Percentiles rank a stretch among this genome's conserved stretches.
Evolutionary conservation across 2,113 vertebrate species (phyloP).

Genomic region (Alosa alosa): DNA sequence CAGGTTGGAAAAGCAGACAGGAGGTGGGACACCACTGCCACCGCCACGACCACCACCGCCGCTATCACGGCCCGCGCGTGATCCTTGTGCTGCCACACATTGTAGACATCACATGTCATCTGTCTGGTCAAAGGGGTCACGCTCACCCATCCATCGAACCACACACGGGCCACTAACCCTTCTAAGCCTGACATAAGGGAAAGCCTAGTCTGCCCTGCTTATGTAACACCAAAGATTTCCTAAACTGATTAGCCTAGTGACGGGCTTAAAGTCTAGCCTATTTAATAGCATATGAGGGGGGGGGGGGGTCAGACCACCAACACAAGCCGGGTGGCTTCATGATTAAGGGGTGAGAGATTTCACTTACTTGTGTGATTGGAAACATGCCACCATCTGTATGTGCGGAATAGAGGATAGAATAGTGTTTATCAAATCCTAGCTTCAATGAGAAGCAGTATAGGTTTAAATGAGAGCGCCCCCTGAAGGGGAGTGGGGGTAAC

Average conservation of each 20-base stretch:
- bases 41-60: no score
- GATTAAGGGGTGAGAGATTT: neutral
- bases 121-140: neutral
- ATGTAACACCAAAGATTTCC: neutral
- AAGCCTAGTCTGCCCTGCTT: neutral
- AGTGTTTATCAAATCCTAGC: neutral
- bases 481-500: neutral
- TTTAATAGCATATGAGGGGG: neutral
- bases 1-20: neutral
- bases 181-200: neutral
- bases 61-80: neutral
- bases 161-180: neutral
- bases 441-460: neutral
- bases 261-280: conserved; percentile 2
- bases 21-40: neutral
- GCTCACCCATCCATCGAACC: neutral
- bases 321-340: neutral
- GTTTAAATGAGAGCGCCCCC: neutral
- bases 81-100: neutral
- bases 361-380: neutral
- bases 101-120: neutral
- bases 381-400: neutral
- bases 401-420: neutral
- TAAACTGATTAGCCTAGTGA: neutral
- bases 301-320: neutral